Conservation (phyloP, 2,113 vertebrate genomes). For the Phylloscopus trochiloides region DNA sequence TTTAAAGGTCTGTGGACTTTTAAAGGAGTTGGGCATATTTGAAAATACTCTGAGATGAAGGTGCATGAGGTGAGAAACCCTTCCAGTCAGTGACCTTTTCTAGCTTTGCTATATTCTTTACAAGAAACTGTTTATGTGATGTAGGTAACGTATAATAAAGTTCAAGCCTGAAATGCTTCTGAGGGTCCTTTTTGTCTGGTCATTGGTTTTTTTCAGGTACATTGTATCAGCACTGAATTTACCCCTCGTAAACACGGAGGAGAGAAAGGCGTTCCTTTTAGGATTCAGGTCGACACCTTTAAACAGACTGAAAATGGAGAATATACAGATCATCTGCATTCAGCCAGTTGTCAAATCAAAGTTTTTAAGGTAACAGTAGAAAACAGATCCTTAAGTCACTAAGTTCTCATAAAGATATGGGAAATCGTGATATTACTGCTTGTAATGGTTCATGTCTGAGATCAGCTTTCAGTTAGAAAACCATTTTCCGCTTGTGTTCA, state of each 20-base stretch:
- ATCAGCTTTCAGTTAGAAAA: background rate
- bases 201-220: slow-evolving; percentile 65
- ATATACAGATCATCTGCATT: slow-evolving; percentile 84
- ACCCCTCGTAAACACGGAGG: slow-evolving; percentile 83
- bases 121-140: background rate
- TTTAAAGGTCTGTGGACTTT: background rate
- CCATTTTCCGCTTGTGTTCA: background rate
- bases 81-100: background rate
- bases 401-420: background rate
- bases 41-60: background rate
- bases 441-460: background rate
- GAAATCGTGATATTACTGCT: background rate
- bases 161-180: background rate
- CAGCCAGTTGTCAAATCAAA: slow-evolving; percentile 86
- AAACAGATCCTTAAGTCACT: background rate
- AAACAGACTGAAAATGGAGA: slow-evolving; percentile 81
- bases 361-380: slow-evolving; percentile 79
- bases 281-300: slow-evolving; percentile 84
- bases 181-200: background rate
- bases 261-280: slow-evolving; percentile 84
- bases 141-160: background rate
- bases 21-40: background rate
- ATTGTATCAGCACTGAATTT: slow-evolving; percentile 86
- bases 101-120: background rate
- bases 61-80: background rate